Base-by-base conservation (phyloP, 2,888 invertebrate species). In the Polylopha cassiicola region DNA sequence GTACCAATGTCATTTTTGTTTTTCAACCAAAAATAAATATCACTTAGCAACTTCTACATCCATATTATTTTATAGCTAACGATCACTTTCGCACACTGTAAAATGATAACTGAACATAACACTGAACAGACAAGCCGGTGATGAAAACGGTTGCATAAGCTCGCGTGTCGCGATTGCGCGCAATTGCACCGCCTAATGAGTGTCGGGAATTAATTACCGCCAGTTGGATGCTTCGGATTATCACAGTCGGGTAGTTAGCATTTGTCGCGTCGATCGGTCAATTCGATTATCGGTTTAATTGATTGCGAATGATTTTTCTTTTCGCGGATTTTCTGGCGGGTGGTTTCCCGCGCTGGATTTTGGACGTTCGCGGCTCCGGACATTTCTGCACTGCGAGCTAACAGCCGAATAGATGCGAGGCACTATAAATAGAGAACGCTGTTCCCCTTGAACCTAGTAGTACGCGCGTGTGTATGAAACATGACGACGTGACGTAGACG, bases 1-100 rank as follows among this genome's bases (percentile, higher is more conserved):
- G 70, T 69, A 65, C 65, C 84, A 84, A 84, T 84, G 84, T 82
- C 84, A 82, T 70, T 69, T 78, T 81, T 84, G 84, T 84, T 84
- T 75, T 77, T 68, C 64, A 64, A 65, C 61, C 55, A 53, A 55
- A 67, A 64, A 63, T 62, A 66, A 61, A 58, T 59, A 53, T 56
- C 42, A 50, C 51, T 48, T 58, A 49, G 46, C 39, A 28, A 46
- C 45, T 41, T 44, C 23, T 30, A 18, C 23, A 24, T 27, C 26
- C 23, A 17, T 31, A 37, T 44, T 34, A 17, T 36, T 41, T 31
- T 43, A 44, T 34, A 31, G 45, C 32, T 44, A 39, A 34, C 39
- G 52, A 55, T 64, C 67, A 71, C 73, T 61, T 65, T 60, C 60
- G 55, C 60, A 50, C 70, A 69, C 65, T 67, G 66, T 68, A 66